Conservation (phyloP, 2,113 vertebrate genomes). For the Indicator indicator region DNA sequence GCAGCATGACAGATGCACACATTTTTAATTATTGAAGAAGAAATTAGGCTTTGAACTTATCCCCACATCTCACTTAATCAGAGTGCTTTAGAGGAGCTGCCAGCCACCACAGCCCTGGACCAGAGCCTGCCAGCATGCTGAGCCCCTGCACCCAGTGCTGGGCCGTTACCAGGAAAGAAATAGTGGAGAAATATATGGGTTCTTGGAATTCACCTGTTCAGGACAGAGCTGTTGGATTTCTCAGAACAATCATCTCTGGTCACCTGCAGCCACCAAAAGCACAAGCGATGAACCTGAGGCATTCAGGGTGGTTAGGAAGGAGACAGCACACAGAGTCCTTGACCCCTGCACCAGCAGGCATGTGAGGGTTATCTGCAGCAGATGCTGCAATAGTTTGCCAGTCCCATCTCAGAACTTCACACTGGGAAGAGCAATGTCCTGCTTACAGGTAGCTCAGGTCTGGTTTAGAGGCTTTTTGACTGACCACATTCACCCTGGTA, state of each 20-base stretch:
- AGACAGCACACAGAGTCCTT: neutral
- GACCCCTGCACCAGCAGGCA: neutral
- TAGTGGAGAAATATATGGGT: rapidly evolving
- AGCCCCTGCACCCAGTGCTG: neutral
- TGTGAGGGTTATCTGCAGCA: neutral
- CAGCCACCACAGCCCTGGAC: neutral
- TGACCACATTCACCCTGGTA: neutral
- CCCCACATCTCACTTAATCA: slow-evolving; percentile 36
- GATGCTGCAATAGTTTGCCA: neutral
- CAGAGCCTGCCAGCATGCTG: neutral
- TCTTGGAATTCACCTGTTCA: neutral
- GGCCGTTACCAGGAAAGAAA: neutral
- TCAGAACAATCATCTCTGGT: neutral
- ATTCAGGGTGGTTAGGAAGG: neutral
- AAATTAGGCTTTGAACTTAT: slow-evolving; percentile 61
- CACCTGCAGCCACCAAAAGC: neutral
- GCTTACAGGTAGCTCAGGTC: no score
- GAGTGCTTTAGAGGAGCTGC: slow-evolving; percentile 5
- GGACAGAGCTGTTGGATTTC: neutral
- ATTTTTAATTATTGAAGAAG: slow-evolving; percentile 61
- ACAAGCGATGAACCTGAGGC: rapidly evolving
- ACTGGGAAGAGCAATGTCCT: neutral
- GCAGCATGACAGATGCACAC: slow-evolving; percentile 41
- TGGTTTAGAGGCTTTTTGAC: neutral
- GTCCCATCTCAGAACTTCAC: neutral